Base-by-base conservation (phyloP, 2,888 invertebrate genomes). In the Heliconius aoede region DNA sequence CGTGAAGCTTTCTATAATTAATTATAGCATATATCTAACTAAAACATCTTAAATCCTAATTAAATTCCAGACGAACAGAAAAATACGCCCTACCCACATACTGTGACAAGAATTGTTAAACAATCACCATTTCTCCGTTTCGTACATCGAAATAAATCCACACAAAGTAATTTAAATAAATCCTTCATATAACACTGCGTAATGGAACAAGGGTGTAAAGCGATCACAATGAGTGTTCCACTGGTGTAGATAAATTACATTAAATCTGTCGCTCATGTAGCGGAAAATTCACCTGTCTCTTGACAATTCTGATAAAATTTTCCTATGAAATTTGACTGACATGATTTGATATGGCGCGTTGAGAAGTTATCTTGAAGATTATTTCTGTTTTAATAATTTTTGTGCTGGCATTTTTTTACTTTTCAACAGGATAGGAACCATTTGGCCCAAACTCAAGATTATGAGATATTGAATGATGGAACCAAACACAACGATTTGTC, bases 201-300 rank as follows among this genome's bases (percentile, higher is more conserved):
- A 77, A 77, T 74, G 78, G 76, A 74, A 78, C 76, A 79, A 79
- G 85, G 81, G 87, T 85, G 88, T 86, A 88, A 91, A 89, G 88
- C 89, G 88, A 87, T 89, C 87, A 85, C 90, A 89, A 89, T 89
- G 87, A 88, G 89, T 85, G 87, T 86, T 86, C 85, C 90, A 89
- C 87, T 88, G 89, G 91, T 88, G 89, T 86, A 90, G 87, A 91
- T 90, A 91, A 91, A 91, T 91, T 90, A 90, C 88, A 89, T 90
- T 87, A 90, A 89, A 90, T 90, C 88, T 87, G 84, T 86, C 83
- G 84, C 86, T 87, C 87, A 89, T 87, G 88, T 87, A 86, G 86
- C 86, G 87, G 88, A 89, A 91, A 90, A 91, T 90, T 90, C 86
- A 85, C 85, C 78, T 78, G 77, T 81, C 78, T 79, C 78, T 61